Conservation (phyloP, 2,797 vertebrate genomes). For the Pantherophis vulpinus region DNA sequence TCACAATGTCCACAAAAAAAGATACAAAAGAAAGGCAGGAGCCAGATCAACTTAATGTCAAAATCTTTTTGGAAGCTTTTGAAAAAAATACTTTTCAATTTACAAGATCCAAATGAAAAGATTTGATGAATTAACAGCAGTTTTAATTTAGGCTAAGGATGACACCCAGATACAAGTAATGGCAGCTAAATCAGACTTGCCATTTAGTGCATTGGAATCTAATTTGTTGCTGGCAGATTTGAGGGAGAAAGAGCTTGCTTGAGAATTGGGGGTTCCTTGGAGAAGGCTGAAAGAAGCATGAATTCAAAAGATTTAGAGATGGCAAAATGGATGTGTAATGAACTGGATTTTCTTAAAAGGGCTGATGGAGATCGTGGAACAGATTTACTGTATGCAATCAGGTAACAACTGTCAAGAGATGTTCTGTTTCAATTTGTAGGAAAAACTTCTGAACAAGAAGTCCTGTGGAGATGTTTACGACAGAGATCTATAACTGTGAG, state of each 20-base stretch:
- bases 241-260: background rate
- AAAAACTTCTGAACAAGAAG: background rate
- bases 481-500: background rate
- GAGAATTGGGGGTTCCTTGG: background rate
- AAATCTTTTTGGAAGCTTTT: background rate
- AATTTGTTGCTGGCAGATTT: background rate
- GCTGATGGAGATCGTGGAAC: background rate
- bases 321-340: background rate
- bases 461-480: background rate
- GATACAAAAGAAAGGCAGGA: background rate
- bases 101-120: background rate
- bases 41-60: background rate
- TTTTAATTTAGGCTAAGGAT: background rate
- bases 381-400: background rate
- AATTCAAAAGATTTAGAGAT: background rate
- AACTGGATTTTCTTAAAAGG: background rate
- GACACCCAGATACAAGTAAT: background rate
- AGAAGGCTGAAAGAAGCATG: background rate
- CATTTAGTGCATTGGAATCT: background rate
- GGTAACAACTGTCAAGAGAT: background rate
- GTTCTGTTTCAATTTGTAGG: background rate
- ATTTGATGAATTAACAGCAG: background rate
- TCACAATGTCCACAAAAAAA: background rate
- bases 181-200: background rate
- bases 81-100: background rate